These are phyloP conservation scores for Cabera pusaria DNA, from an alignment of 2,888 invertebrate species.

Conservation along the genomic window DNA sequence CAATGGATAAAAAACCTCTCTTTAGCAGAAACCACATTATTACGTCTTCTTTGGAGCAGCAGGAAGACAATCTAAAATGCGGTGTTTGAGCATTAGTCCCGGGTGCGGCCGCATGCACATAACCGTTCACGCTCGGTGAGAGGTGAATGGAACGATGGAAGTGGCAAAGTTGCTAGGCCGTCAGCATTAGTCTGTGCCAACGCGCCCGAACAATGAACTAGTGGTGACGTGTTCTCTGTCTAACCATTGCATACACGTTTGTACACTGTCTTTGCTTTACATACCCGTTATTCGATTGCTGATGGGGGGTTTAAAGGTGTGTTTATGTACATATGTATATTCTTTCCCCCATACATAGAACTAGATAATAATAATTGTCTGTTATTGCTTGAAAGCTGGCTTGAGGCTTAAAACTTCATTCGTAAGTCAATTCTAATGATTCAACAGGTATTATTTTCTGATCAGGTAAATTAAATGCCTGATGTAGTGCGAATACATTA, in stretches of 20 bases:
- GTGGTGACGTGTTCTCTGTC: conserved; percentile 59
- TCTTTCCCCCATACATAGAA: no score
- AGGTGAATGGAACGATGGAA: conserved; percentile 76
- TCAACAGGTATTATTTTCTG: no score
- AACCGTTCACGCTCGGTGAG: conserved; percentile 77
- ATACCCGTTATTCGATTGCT: no score
- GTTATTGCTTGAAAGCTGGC: no score
- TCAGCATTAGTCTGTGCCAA: conserved; percentile 74
- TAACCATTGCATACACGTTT: conserved; percentile 46
- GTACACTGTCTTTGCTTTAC: conserved; percentile 23
- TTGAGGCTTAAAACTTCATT: no score
- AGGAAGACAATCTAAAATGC: conserved; percentile 19
- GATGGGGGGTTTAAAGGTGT: no score
- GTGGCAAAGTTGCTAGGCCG: conserved; percentile 73
- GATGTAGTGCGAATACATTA: no score
- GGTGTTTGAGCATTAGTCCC: conserved; percentile 34
- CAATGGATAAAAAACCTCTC: no score
- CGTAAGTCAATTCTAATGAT: no score
- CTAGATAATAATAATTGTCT: no score
- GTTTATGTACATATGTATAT: no score
- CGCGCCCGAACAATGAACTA: conserved; percentile 78
- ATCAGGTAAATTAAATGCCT: no score
- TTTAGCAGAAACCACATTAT: conserved; percentile 1
- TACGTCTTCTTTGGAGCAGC: neutral
- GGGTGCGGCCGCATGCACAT: conserved; percentile 51